Conservation (phyloP, 2,888 invertebrate species). For the Aphodius sticticus region DNA sequence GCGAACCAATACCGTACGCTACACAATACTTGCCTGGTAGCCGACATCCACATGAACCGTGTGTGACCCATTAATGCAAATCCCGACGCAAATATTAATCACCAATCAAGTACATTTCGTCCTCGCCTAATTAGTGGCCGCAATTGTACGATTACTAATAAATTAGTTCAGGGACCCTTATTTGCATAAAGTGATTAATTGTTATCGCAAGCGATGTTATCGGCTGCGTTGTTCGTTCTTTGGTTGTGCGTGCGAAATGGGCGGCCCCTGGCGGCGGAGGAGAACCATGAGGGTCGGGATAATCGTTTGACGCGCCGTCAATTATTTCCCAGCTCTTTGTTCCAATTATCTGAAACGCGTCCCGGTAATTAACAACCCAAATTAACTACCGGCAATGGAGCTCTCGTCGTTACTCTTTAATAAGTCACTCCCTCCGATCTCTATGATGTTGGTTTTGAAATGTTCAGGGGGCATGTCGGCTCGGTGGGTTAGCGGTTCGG, state of each 20-base stretch:
- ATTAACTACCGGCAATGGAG: slow-evolving; percentile 36
- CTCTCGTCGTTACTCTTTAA: background rate
- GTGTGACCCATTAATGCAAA: background rate
- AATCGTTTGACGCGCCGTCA: slow-evolving; percentile 42
- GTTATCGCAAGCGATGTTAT: background rate
- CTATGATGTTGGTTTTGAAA: too few species aligned
- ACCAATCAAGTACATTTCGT: background rate
- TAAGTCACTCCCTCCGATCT: slow-evolving; percentile 12
- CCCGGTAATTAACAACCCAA: slow-evolving; percentile 42
- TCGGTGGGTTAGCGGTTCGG: too few species aligned
- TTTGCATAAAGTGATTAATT: slow-evolving; percentile 4
- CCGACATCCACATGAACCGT: background rate
- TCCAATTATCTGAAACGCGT: slow-evolving; percentile 43
- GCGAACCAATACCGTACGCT: background rate
- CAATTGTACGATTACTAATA: slow-evolving; percentile 4
- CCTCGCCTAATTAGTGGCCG: background rate
- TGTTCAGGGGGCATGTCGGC: too few species aligned
- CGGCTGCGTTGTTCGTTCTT: background rate
- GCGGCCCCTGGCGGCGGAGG: background rate
- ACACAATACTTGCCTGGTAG: background rate
- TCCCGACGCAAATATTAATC: background rate
- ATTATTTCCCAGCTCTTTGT: slow-evolving; percentile 43
- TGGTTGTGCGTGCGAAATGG: background rate
- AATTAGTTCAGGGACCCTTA: background rate
- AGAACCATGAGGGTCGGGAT: slow-evolving; percentile 27